Evolutionary conservation across 2,888 invertebrate species (phyloP), one percentile per base, ranked within the genome.

Genomic region (Hofmannophila pseudospretella): DNA sequence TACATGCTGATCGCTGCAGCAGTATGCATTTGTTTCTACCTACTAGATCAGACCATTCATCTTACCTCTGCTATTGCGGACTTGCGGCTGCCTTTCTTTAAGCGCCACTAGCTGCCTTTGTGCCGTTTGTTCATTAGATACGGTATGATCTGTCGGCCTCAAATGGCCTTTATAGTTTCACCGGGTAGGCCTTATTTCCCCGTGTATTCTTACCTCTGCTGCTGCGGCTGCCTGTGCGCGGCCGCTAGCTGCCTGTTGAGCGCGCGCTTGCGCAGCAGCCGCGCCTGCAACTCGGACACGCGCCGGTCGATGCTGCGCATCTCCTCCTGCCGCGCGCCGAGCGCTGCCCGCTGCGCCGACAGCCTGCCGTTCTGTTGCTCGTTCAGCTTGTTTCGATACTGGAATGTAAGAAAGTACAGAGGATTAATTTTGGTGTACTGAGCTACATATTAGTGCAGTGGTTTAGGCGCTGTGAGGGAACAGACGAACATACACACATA

Each of bases 351-450:
- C 78, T 98, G 97, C 56, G 95, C 93, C 47, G 94, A 93, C 54
- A 98, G 89, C 58, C 96, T 91, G 51, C 93, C 94, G 87, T 94
- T 97, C 85, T 96, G 97, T 75, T 98, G 96, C 78, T 97, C 94
- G 79, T 97, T 96, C 79, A 98, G 88, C 79, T 97, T 97, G 88
- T 97, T 98, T 45, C 97, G 96, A 73, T 97, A 96, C 97, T 98
- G 88, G 8, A 89, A 88, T 42, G 1, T 10, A n/a, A n/a, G 5
- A n/a, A n/a, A n/a, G n/a, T n/a, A n/a, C n/a, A n/a, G n/a, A n/a
- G n/a, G n/a, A n/a, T n/a, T n/a, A n/a, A n/a, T n/a, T n/a, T n/a
- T n/a, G n/a, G n/a, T n/a, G n/a, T n/a, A n/a, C n/a, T n/a, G n/a
- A n/a, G n/a, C n/a, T n/a, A n/a, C n/a, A n/a, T n/a, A n/a, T n/a